Conservation (phyloP, 2,888 invertebrate species). For the Octonoba sinensis region DNA sequence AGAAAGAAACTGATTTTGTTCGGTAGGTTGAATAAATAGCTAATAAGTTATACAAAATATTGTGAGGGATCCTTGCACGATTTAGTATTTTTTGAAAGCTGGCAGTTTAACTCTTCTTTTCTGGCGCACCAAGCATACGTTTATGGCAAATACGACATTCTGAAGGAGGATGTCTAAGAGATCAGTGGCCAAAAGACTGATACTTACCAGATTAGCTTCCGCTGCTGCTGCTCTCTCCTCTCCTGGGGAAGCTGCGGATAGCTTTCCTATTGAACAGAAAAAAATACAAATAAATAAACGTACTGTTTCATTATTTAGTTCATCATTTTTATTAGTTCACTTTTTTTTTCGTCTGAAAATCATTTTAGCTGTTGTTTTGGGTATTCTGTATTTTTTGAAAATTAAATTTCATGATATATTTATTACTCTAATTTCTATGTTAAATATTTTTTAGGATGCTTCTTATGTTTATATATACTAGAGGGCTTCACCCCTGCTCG, state of each 20-base stretch:
- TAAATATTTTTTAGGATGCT: too few species aligned
- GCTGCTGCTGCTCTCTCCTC: constrained; percentile 22
- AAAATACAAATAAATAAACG: neutral
- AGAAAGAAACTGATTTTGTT: too few species aligned
- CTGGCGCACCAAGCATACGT: constrained; percentile 36
- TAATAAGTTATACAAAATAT: neutral
- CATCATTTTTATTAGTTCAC: too few species aligned
- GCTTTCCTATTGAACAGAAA: constrained; percentile 34
- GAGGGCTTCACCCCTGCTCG: too few species aligned
- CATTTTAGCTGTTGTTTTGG: too few species aligned
- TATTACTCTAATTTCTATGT: too few species aligned
- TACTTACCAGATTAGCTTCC: constrained; percentile 56
- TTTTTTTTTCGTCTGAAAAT: too few species aligned
- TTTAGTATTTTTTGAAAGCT: constrained; percentile 11
- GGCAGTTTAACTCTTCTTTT: constrained; percentile 7
- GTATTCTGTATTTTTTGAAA: too few species aligned
- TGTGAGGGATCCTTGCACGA: neutral
- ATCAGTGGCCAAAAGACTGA: constrained; percentile 25
- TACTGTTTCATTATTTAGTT: too few species aligned
- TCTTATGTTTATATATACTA: too few species aligned
- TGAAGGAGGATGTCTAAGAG: constrained; percentile 54
- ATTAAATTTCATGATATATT: too few species aligned
- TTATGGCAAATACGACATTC: constrained; percentile 38
- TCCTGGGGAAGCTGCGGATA: constrained; percentile 42
- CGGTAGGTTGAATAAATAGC: too few species aligned